Evolutionary conservation across 2,113 vertebrate genomes (phyloP), one percentile per base, ranked within the genome.

Genomic region (Prochilodus magdalenae): DNA sequence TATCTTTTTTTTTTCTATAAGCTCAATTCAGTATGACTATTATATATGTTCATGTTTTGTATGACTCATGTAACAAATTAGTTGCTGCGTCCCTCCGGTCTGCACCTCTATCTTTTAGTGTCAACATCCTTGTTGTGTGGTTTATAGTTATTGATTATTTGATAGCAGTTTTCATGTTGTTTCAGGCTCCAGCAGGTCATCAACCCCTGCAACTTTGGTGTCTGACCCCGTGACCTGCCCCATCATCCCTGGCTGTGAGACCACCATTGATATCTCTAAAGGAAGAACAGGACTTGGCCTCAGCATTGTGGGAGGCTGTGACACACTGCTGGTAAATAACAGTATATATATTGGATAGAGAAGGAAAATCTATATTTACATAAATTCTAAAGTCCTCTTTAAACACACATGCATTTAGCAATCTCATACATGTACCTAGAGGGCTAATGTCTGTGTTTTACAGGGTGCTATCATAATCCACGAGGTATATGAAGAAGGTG

Each of bases 401-500:
- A n/a, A 7, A n/a, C 20, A 7, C 20, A 57, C 20, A n/a, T 5
- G 6, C 53, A 55, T 16, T 44, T 7, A 57, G 55, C 2, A 57
- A 2, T 7, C 55, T 6, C 7, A n/a, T 15, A 22, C n/a, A 7
- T 13, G 1, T 20, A 22, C 2, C 13, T 14, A 49, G 3, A 44
- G 40, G 0, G 26, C 20, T 67, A 10, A 33, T 24, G 22, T 8
- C 73, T 72, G 1, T 69, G 65, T 75, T 24, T 44, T 75, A 67
- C 87, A 99, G 97, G 98, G 97, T 53, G 94, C 96, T 77, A 99
- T 99, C 86, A 99, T 99, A 86, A 99, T 99, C 85, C 98, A 99
- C 22, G 97, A 99, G 90, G 97, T 99, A 0, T 99, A 99, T 79
- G 97, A 98, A 91, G 97, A 99, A 90, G 98, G 98, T 77, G 97